Base-by-base conservation (phyloP, 2,113 vertebrate genomes). In the Strix uralensis region DNA sequence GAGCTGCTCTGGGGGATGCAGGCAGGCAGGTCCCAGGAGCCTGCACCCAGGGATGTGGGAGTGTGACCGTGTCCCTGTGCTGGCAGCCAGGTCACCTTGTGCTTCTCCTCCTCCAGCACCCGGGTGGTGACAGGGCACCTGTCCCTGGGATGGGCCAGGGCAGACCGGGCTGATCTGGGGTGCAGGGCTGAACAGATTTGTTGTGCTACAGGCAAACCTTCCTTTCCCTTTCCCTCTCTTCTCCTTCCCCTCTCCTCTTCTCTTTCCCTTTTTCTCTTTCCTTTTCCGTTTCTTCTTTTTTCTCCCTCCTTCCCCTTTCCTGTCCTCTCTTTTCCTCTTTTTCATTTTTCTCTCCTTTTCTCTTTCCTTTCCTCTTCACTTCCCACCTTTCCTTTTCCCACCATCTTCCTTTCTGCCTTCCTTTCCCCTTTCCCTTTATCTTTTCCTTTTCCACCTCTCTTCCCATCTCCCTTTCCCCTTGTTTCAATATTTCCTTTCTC, bases 131-230 rank as follows among this genome's bases (percentile, higher is more conserved):
- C 47, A 46, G 9, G 23, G 18, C 46, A 58, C 36, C 75, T 67
- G 78, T 13, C 47, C 30, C 13, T 0, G 0, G 38, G 36, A 58
- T 75, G 26, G 36, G 59, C 9, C 0, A 2, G 20, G 21, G 36
- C 3, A 2, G 29, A 70, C 15, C 0, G 0, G 22, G 29, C 29
- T 79, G 15, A 38, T 30, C 5, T 13, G 5, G 7, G 14, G 44
- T 23, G 17, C 2, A 0, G 27, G 17, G 26, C 40, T 84, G 38
- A 0, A 1, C 18, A 51, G 29, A 38, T 29, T 36, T 71, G 9
- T 57, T 36, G 12, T 51, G n/a, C 72, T 67, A 58, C 6, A 26
- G n/a, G 52, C 22, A 86, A 81, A 63, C 14, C 4, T 40, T 63
- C 18, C 14, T 38, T 38, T 80, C 13, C 13, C 22, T 51, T 59